Percentiles rank a stretch among this genome's conserved stretches.
Conservation (phyloP, 2,797 vertebrate species). For the Parambassis ranga region DNA sequence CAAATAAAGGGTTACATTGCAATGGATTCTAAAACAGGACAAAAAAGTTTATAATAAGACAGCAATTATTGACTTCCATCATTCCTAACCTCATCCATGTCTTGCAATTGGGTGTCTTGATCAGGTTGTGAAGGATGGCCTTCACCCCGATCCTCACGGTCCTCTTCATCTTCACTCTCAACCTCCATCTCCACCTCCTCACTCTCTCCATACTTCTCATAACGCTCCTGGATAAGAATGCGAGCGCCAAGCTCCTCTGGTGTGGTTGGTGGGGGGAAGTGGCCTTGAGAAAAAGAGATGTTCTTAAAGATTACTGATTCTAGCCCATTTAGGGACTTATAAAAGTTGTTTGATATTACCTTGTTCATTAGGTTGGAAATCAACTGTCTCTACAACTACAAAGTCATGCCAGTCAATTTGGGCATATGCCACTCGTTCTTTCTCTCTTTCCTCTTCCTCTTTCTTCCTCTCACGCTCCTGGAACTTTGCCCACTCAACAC, state of each 20-base stretch:
- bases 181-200: slow-evolving; percentile 99
- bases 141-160: slow-evolving; percentile 82
- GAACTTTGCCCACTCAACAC: slow-evolving; percentile 98
- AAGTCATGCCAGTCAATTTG: slow-evolving; percentile 99
- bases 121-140: slow-evolving; percentile 88
- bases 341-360: slow-evolving; percentile 76
- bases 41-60: background rate
- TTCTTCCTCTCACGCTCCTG: slow-evolving; percentile 98
- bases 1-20: background rate
- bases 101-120: slow-evolving; percentile 97
- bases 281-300: slow-evolving; percentile 77
- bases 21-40: background rate
- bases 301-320: background rate
- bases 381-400: slow-evolving; percentile 97
- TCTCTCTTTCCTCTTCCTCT: slow-evolving; percentile 97
- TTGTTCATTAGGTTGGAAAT: slow-evolving; percentile 97
- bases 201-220: slow-evolving; percentile 98
- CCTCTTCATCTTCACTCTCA: slow-evolving; percentile 96
- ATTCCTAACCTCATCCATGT: slow-evolving; percentile 94
- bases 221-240: slow-evolving; percentile 97
- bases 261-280: slow-evolving; percentile 98
- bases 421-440: slow-evolving; percentile 95
- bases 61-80: background rate
- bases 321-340: background rate
- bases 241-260: slow-evolving; percentile 97